Evolutionary conservation across 2,113 vertebrate species (phyloP), one percentile per base, ranked within the genome.

Genomic region (Ochotona curzoniae): DNA sequence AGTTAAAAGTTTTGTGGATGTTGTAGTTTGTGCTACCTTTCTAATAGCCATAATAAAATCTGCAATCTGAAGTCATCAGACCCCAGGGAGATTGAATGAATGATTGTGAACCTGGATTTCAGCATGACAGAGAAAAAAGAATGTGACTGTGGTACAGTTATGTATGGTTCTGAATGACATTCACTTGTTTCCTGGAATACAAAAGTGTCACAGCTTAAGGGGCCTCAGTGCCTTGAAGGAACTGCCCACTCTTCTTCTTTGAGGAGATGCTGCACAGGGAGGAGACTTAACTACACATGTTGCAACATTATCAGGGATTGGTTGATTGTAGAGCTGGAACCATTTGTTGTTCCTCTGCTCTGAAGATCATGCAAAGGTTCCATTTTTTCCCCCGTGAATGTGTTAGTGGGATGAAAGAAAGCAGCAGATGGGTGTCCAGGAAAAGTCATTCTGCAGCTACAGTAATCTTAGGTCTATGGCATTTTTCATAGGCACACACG

Each of bases 21-120:
- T 30, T 11, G 3, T 17, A 47, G 15, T 35, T 28, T 61, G 26
- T 38, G 23, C 47, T 76, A 28, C 69, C n/a, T 63, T 83, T 81
- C 71, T 73, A 25, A 91, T 83, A 90, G 44, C 28, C 60, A 92
- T 32, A n/a, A 35, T 80, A 44, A 83, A 76, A 13, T 32, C 61
- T 91, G 21, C 11, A 1, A 76, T 80, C n/a, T 26, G 26, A 87
- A 70, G 21, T 32, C 60, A 47, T 38, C 7, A 26, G 63, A 13
- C 18, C 20, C 54, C 21, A 30, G 20, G 38, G 20, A 21, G 35
- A 87, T 87, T 87, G 67, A 25, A 30, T 30, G 44, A 57, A 38
- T 38, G 11, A 44, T 66, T 38, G 66, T 23, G 28, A 91, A 20
- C 14, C 69, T 78, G 7, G 15, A 9, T 83, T 70, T 74, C 57